phyloP scores from a whole-genome alignment of 2,113 vertebrate species.

The Gambusia affinis region DNA sequence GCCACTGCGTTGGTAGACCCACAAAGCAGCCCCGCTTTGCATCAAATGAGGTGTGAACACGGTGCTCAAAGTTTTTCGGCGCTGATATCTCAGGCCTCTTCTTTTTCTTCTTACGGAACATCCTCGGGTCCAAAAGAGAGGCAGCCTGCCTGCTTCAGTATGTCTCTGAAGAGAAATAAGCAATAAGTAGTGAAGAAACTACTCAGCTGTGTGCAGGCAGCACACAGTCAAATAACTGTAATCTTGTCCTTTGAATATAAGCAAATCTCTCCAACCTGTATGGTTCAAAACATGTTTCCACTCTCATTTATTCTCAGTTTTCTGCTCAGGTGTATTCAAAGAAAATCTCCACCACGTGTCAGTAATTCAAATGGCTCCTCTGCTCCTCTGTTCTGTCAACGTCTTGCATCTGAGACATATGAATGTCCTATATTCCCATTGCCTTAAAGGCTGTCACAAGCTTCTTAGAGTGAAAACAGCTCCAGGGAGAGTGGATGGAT shows the following conservation, averaged over 20 bases:
- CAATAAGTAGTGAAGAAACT: constrained; percentile 20
- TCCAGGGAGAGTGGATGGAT: constrained; percentile 61
- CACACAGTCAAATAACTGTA: constrained; percentile 12
- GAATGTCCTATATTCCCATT: constrained; percentile 18
- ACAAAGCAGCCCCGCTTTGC: constrained; percentile 92
- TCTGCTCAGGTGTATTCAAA: constrained; percentile 28
- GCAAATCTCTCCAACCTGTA: constrained; percentile 19
- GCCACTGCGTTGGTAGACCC: constrained; percentile 96
- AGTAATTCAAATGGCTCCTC: constrained; percentile 31
- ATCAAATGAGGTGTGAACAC: constrained; percentile 97
- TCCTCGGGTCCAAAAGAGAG: constrained; percentile 70
- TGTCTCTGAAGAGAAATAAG: constrained; percentile 40
- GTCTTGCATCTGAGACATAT: constrained; percentile 13
- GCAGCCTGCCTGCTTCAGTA: constrained; percentile 56
- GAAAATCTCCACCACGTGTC: constrained; percentile 7
- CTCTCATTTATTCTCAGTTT: constrained; percentile 6
- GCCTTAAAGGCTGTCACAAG: constrained; percentile 40
- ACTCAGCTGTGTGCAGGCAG: not conserved
- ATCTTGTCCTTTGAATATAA: constrained; percentile 38
- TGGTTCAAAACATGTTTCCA: constrained; percentile 1
- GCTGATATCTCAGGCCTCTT: constrained; percentile 97
- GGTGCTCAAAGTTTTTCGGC: constrained; percentile 96
- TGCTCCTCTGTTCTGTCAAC: constrained; percentile 1
- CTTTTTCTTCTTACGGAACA: constrained; percentile 99
- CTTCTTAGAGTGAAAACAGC: constrained; percentile 47